These are phyloP conservation scores for Calcarius ornatus DNA, from an alignment of 2,113 vertebrate species.

Conservation along the genomic window DNA sequence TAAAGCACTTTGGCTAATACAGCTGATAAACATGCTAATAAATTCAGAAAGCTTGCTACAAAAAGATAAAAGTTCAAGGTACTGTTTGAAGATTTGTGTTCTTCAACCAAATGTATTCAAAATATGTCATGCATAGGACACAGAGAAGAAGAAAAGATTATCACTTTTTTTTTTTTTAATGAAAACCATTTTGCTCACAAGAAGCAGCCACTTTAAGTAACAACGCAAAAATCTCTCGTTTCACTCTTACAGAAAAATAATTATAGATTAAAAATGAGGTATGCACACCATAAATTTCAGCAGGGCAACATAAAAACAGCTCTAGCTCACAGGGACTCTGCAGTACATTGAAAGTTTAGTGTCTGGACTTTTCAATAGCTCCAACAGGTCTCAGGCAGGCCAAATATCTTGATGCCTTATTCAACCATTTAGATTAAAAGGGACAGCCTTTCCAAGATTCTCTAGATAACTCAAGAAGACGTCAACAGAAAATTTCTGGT, in stretches of 20 bases:
- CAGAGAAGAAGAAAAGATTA: background rate
- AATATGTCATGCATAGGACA: background rate
- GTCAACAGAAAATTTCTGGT: background rate
- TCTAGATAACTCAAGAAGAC: background rate
- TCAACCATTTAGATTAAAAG: background rate
- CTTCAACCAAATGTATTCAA: background rate
- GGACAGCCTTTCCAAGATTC: background rate
- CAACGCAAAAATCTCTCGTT: background rate
- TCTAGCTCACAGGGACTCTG: background rate
- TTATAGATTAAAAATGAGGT: background rate
- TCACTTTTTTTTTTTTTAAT: background rate
- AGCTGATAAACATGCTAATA: background rate
- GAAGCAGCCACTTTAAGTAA: background rate
- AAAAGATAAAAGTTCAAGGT: background rate
- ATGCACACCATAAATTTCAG: background rate
- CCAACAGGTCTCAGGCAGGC: background rate
- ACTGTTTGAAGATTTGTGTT: background rate
- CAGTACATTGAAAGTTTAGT: background rate
- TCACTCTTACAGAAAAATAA: background rate
- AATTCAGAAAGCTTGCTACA: background rate
- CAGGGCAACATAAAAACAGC: background rate
- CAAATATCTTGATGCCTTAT: background rate
- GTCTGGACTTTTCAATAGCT: background rate
- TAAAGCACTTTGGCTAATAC: background rate
- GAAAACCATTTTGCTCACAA: background rate